Evolutionary conservation across 2,113 vertebrate genomes (phyloP).

Genomic region (Ondatra zibethicus): DNA sequence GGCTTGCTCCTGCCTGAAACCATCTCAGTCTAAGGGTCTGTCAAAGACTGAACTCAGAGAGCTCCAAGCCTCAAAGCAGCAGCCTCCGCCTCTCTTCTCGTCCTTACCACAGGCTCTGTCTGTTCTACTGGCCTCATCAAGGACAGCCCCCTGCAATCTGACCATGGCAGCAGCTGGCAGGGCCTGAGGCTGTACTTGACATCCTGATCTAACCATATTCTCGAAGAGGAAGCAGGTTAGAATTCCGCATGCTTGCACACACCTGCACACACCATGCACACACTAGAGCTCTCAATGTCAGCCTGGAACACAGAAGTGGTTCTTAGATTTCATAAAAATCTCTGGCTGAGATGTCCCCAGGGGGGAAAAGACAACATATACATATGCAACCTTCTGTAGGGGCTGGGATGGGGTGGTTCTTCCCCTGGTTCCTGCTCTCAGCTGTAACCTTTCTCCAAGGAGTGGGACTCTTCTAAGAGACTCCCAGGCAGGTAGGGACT

Average conservation of each 20-base stretch:
- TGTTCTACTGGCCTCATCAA: slow-evolving; percentile 69
- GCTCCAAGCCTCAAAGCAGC: slow-evolving; percentile 10
- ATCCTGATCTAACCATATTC: slow-evolving; percentile 78
- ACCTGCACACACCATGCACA: slow-evolving; percentile 57
- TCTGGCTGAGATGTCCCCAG: neutral
- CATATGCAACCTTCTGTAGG: neutral
- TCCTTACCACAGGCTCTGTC: slow-evolving; percentile 63
- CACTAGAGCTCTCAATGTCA: slow-evolving; percentile 68
- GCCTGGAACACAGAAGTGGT: slow-evolving; percentile 21
- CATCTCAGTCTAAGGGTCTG: neutral
- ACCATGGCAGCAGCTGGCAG: slow-evolving; percentile 76
- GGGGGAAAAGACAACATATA: neutral
- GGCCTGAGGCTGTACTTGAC: slow-evolving; percentile 76
- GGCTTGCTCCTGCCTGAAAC: neutral
- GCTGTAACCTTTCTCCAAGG: neutral
- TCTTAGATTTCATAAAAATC: slow-evolving; percentile 41
- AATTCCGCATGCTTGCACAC: slow-evolving; percentile 79
- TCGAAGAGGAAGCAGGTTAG: slow-evolving; percentile 72
- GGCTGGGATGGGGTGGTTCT: neutral
- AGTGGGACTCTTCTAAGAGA: neutral
- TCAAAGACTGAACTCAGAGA: neutral
- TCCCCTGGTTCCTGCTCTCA: neutral
- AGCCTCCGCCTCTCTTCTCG: slow-evolving; percentile 28
- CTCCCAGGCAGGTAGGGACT: neutral
- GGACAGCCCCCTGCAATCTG: slow-evolving; percentile 72